phyloP scores from a whole-genome alignment of 2,888 invertebrate genomes.

The Philopedon plagiatum region DNA sequence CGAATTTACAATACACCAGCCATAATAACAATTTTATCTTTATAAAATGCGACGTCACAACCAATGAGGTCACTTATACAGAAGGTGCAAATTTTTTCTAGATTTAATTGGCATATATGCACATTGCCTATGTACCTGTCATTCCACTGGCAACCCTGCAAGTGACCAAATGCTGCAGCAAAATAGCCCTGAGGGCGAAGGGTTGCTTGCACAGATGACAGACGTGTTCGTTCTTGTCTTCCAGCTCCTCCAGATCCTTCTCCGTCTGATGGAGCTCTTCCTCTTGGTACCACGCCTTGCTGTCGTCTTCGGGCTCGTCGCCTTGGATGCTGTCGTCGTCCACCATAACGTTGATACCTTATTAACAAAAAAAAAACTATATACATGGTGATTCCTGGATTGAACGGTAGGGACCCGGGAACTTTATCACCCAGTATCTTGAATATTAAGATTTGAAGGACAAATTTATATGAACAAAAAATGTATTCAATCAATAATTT shows the following conservation, averaged over 20 bases:
- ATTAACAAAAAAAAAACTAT: no score
- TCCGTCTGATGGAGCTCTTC: conserved; percentile 69
- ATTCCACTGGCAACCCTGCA: conserved; percentile 62
- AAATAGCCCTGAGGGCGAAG: conserved; percentile 64
- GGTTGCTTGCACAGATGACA: conserved; percentile 68
- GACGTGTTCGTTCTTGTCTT: conserved; percentile 65
- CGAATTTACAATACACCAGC: no score
- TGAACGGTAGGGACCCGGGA: no score
- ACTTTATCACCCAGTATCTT: no score
- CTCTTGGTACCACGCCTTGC: conserved; percentile 67
- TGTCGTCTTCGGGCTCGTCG: conserved; percentile 61
- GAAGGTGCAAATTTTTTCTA: no score
- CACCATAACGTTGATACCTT: conserved; percentile 83
- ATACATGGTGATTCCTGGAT: no score
- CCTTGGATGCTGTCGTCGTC: conserved; percentile 64
- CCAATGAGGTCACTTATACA: no score
- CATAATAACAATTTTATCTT: no score
- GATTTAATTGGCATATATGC: background rate
- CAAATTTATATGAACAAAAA: no score
- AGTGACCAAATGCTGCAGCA: conserved; percentile 66
- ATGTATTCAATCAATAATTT: no score
- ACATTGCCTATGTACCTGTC: conserved; percentile 60
- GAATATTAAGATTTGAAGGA: no score
- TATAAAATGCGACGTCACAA: no score
- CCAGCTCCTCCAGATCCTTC: conserved; percentile 68